A percentile compares a stretch with the other conserved stretches of the same genome.
Conservation (phyloP, 2,797 vertebrate species). For the Cichlasoma orientale region DNA sequence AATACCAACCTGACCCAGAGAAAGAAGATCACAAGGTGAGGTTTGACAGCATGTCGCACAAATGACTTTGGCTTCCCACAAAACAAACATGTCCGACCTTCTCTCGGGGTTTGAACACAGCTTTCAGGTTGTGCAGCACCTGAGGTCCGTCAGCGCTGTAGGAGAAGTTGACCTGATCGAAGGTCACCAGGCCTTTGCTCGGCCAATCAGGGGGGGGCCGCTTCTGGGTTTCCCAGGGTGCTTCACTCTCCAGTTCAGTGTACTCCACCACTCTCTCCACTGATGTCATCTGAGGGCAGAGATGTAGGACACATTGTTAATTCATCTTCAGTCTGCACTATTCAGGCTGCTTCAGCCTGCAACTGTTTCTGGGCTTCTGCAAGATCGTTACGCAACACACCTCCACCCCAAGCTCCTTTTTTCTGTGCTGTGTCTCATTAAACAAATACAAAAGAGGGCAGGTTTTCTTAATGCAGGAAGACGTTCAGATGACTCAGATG, state of each 20-base stretch:
- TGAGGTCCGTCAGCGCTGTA: constrained; percentile 87
- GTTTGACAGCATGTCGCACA: not conserved
- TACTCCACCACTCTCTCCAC: constrained; percentile 96
- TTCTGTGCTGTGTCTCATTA: too few species aligned
- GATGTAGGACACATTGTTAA: not conserved
- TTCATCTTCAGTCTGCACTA: not conserved
- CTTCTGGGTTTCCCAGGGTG: constrained; percentile 88
- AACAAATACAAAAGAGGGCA: too few species aligned
- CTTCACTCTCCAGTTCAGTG: constrained; percentile 91
- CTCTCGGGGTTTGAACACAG: constrained; percentile 86
- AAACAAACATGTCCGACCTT: constrained; percentile 80
- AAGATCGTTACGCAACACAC: not conserved
- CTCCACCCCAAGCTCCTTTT: not conserved
- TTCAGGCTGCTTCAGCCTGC: not conserved
- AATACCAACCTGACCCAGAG: constrained; percentile 84
- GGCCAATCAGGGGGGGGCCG: constrained; percentile 89
- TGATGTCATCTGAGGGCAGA: constrained; percentile 86
- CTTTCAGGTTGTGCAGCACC: constrained; percentile 88
- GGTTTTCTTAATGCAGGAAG: not conserved
- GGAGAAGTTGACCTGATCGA: constrained; percentile 87
- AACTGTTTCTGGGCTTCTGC: not conserved
- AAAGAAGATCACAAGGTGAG: not conserved
- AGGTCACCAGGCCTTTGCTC: constrained; percentile 85
- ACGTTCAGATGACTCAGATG: not conserved
- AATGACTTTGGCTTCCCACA: not conserved